Evolutionary conservation across 1,140 invertebrate genomes (phyloP), one percentile per base, ranked within the genome.

Genomic region (Diorhabda elongata): DNA sequence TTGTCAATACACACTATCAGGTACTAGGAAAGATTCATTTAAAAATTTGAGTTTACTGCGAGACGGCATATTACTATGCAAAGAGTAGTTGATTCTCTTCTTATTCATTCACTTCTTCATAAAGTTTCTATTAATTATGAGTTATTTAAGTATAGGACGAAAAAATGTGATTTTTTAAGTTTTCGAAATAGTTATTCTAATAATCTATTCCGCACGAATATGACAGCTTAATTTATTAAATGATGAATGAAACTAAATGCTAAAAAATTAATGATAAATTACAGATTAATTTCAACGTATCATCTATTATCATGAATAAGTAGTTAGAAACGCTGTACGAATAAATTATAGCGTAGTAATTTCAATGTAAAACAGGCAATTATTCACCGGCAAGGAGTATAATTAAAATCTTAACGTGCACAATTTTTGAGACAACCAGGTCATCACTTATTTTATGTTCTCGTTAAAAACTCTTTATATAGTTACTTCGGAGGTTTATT

Each of bases 361-460:
- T 52, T 52, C 47, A n/a, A 52, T 52, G 47, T 52, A 52, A 52
- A 52, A 52, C 47, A 52, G 47, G 47, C n/a, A 52, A 52, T 52
- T 52, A 52, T 52, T 52, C 47, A 8, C n/a, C 3, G n/a, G 47
- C 47, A 52, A 52, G 47, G 6, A n/a, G 47, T 52, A 52, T 52
- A 52, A 52, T 52, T 52, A 52, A 52, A 52, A 52, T 52, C 47
- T 52, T 52, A 52, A 52, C 47, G n/a, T 52, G 47, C 47, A 52
- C 47, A 52, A 52, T 52, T 52, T 52, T 52, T 52, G 47, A 52
- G 47, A 2, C 47, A 52, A 52, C 47, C n/a, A 52, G 47, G 47
- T 52, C 47, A 52, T 52, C n/a, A 52, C n/a, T 52, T 52, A 52
- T n/a, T 52, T 52, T 26, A 26, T 52, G 47, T 52, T 52, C 47